A percentile compares a stretch with the other conserved stretches of the same genome.
phyloP scores from a whole-genome alignment of 1,140 invertebrate species.

The Ladona fulva region DNA sequence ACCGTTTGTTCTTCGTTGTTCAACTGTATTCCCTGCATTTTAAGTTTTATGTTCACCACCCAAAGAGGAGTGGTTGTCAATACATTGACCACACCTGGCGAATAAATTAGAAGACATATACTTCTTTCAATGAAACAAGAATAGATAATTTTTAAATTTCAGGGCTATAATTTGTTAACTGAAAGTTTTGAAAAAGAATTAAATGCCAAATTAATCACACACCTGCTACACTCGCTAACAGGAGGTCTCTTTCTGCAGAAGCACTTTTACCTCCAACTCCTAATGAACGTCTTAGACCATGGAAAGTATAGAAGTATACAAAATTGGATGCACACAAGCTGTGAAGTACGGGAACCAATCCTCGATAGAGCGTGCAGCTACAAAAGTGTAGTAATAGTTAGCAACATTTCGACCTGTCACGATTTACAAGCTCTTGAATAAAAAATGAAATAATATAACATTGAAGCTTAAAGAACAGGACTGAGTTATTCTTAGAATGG shows the following conservation, averaged over 20 bases:
- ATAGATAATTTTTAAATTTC: no score
- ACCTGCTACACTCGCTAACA: slow-evolving; percentile 70
- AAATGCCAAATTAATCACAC: background rate
- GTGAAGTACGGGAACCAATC: slow-evolving; percentile 69
- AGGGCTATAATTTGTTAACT: background rate
- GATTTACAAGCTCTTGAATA: background rate
- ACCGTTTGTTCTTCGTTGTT: background rate
- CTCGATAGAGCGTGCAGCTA: slow-evolving; percentile 62
- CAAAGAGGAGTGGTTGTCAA: slow-evolving; percentile 76
- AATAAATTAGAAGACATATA: slow-evolving; percentile 18
- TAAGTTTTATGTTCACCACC: slow-evolving; percentile 83
- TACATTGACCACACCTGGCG: slow-evolving; percentile 66
- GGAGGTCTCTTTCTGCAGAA: slow-evolving; percentile 61
- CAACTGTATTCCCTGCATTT: slow-evolving; percentile 50
- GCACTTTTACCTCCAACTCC: slow-evolving; percentile 31
- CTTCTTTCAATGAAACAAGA: background rate
- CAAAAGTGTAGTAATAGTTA: slow-evolving; percentile 28
- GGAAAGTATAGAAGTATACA: slow-evolving; percentile 88
- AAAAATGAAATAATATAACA: background rate
- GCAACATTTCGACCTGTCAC: slow-evolving; percentile 7
- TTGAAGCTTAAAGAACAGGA: background rate
- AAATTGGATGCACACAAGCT: slow-evolving; percentile 82
- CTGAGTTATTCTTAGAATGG: no score
- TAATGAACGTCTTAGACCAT: slow-evolving; percentile 54
- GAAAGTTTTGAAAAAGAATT: background rate